A percentile compares a stretch with the other conserved stretches of the same genome.
Evolutionary conservation across 2,888 invertebrate species (phyloP).

Genomic region (Troglohyphantes excavatus): DNA sequence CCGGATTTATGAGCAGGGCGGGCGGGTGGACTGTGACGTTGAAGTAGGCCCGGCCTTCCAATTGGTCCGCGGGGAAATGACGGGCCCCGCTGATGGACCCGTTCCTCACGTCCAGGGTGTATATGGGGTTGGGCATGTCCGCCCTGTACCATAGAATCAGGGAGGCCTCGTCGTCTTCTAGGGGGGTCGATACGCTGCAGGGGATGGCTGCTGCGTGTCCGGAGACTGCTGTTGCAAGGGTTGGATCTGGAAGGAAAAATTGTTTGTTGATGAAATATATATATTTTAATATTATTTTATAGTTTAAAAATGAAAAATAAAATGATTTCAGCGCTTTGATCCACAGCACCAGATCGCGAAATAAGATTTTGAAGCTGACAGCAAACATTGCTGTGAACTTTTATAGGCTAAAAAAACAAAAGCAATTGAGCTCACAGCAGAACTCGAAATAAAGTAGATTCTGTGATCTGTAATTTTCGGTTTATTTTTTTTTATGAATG

Average conservation of each 20-base stretch:
- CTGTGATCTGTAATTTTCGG: no score
- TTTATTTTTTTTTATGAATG: no score
- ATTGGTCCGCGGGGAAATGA: conserved; percentile 63
- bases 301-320: no score
- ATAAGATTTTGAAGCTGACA: no score
- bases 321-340: no score
- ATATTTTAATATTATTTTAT: no score
- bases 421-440: no score
- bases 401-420: no score
- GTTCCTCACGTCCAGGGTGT: conserved; percentile 73
- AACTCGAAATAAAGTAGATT: no score
- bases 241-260: conserved; percentile 36
- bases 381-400: no score
- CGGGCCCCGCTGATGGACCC: conserved; percentile 59
- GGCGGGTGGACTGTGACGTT: conserved; percentile 63
- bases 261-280: not conserved
- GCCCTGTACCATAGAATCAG: conserved; percentile 76
- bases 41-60: conserved; percentile 66
- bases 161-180: conserved; percentile 69
- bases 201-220: conserved; percentile 63
- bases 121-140: conserved; percentile 73
- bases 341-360: no score
- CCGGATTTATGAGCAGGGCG: conserved; percentile 48
- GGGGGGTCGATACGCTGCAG: conserved; percentile 63
- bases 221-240: conserved; percentile 44